These are phyloP conservation scores for Perizoma flavofasciatum DNA, from an alignment of 2,888 invertebrate genomes.

Conservation along the genomic window DNA sequence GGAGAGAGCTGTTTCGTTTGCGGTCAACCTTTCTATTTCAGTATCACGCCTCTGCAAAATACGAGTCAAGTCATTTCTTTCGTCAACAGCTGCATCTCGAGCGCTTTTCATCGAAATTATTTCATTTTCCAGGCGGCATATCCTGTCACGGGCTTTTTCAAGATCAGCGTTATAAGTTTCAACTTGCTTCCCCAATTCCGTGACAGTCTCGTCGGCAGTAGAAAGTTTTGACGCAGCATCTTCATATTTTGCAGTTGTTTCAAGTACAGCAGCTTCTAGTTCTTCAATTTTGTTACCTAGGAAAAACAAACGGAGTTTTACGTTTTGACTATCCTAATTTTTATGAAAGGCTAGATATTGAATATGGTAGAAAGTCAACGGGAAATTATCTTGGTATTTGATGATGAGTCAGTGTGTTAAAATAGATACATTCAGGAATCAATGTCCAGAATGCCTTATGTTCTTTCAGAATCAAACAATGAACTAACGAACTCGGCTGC, in stretches of 20 bases:
- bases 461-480: no score
- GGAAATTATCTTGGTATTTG: no score
- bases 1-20: constrained; percentile 87
- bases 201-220: constrained; percentile 84
- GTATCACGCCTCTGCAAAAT: constrained; percentile 88
- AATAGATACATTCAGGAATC: no score
- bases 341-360: no score
- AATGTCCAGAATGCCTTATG: no score
- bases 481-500: no score
- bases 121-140: constrained; percentile 86
- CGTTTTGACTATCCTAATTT: background rate
- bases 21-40: constrained; percentile 89
- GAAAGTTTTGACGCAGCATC: constrained; percentile 85
- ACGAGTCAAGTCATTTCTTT: constrained; percentile 88
- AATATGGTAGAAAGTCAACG: no score
- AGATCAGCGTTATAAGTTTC: constrained; percentile 85
- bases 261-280: constrained; percentile 81
- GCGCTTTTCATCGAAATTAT: constrained; percentile 87
- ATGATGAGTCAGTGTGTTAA: no score
- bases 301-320: constrained; percentile 38
- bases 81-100: constrained; percentile 88
- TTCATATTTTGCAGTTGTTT: constrained; percentile 85
- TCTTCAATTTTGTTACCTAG: constrained; percentile 84
- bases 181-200: constrained; percentile 86
- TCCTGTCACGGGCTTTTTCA: constrained; percentile 85